Evolutionary conservation across 2,113 vertebrate species (phyloP), one percentile per base, ranked within the genome.

Genomic region (Pteropus alecto): DNA sequence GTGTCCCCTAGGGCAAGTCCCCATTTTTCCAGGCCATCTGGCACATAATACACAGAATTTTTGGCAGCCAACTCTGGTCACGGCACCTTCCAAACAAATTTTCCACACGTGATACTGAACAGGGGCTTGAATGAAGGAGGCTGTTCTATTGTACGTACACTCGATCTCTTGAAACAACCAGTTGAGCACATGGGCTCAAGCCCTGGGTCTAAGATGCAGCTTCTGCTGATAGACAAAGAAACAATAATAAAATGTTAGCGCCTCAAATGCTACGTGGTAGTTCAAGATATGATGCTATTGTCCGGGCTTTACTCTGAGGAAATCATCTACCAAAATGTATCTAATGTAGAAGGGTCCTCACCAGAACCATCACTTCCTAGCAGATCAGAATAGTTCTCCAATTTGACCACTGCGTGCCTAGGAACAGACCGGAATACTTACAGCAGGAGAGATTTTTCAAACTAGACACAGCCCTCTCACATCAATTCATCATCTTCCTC

Each of bases 71-170:
- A 12, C 51, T 84, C 90, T 76, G 11, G 43, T 68, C 46, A 28
- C 1, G 60, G 68, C 46, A 30, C n/a, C 79, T 93, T 94, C 86
- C 95, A 96, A 82, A 58, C 46, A 65, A 71, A 73, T 83, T 74
- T 77, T 58, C 78, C 93, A 51, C 22, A 30, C 9, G 12, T 78
- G 94, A 68, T 78, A 89, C 87, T 78, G 35, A 92, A 76, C 56
- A 60, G 41, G 46, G 28, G 24, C 41, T 83, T 46, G 5, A 58
- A 60, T 28, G 41, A 61, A 33, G 30, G 21, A 92, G 21, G 70
- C 70, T 70, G 10, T 24, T 82, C 89, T 81, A 24, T 43, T 61
- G 3, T 22, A 28, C 10, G 2, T 6, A 24, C 6, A 41, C 13
- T 91, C 41, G 16, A 48, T 87, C 70, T 94, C 65, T 79, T 5